Percentiles rank a stretch among this genome's conserved stretches.
Conservation (phyloP, 1,140 invertebrate genomes). For the Drosophila repleta region DNA sequence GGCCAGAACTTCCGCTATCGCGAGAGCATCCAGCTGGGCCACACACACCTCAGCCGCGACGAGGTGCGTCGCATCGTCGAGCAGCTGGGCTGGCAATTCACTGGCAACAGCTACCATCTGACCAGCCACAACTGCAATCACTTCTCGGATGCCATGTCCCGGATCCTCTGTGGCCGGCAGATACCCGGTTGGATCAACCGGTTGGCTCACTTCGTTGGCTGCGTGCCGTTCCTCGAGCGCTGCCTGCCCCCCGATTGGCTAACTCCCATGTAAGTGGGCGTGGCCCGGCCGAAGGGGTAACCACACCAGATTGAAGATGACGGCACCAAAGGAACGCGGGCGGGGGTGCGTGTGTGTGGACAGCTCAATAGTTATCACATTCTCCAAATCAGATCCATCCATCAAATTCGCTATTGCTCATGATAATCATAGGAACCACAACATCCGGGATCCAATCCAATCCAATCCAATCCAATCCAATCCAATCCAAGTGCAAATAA, state of each 20-base stretch:
- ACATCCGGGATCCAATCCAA: too few species aligned
- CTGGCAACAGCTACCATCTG: conserved; percentile 97
- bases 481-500: not conserved
- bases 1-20: conserved; percentile 98
- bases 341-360: not conserved
- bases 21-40: conserved; percentile 96
- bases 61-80: conserved; percentile 94
- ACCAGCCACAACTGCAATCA: conserved; percentile 99
- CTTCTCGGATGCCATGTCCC: conserved; percentile 94
- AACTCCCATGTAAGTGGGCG: conserved; percentile 10
- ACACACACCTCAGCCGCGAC: conserved; percentile 96
- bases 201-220: conserved; percentile 96
- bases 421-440: too few species aligned
- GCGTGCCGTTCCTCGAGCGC: conserved; percentile 97
- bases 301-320: not conserved
- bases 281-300: too few species aligned
- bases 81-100: conserved; percentile 97
- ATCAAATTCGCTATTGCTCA: too few species aligned
- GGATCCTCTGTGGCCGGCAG: conserved; percentile 95
- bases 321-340: not conserved
- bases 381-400: too few species aligned
- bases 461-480: too few species aligned
- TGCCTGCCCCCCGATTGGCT: conserved; percentile 87
- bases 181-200: conserved; percentile 98
- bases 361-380: too few species aligned